Evolutionary conservation across 2,797 vertebrate species (phyloP).

Genomic region (Emydoidea blandingii): DNA sequence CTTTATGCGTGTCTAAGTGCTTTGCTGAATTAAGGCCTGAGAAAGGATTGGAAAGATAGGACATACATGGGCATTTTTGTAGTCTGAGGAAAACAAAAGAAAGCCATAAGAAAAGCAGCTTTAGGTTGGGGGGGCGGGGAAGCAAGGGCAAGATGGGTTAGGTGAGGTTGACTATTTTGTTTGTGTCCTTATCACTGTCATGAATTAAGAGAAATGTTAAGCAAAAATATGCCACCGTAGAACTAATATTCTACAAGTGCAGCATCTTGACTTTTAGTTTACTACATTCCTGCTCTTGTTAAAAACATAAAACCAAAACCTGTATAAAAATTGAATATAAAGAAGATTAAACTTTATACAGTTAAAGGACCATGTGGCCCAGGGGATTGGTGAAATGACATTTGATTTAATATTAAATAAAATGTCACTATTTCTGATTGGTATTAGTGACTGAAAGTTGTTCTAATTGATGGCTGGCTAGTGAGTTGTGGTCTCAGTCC

Average conservation of each 20-base stretch:
- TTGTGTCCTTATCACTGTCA: fast-evolving
- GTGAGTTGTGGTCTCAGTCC: background rate
- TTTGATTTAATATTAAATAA: background rate
- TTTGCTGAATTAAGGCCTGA: background rate
- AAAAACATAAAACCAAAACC: background rate
- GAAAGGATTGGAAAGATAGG: background rate
- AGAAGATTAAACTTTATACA: background rate
- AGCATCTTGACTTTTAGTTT: background rate
- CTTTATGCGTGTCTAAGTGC: no score
- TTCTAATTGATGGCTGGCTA: background rate
- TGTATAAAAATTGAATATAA: background rate
- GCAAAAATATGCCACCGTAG: background rate
- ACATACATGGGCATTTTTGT: background rate
- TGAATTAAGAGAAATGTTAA: background rate
- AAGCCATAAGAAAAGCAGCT: background rate
- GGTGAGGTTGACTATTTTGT: background rate
- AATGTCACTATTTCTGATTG: background rate
- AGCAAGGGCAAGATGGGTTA: background rate
- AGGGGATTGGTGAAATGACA: background rate
- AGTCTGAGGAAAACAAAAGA: background rate
- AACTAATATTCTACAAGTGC: background rate
- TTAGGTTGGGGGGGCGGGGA: background rate
- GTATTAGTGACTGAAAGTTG: background rate
- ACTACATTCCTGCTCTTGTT: background rate
- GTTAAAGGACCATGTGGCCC: background rate